Evolutionary conservation across 1,140 invertebrate species (phyloP).

Genomic region (Pantala flavescens): DNA sequence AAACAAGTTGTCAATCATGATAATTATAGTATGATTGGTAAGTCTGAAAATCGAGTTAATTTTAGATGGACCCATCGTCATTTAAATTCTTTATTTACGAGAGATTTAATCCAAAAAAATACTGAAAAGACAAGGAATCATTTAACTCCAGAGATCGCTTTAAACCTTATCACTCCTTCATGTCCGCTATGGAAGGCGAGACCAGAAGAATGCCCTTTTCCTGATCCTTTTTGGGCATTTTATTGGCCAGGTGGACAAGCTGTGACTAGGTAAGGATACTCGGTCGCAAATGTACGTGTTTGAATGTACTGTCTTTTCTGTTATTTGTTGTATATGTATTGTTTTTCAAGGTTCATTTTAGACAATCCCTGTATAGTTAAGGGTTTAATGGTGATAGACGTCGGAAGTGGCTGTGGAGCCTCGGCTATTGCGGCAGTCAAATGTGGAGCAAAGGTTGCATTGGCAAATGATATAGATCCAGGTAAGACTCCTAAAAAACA

Average conservation of each 20-base stretch:
- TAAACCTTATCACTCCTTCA: constrained; percentile 41
- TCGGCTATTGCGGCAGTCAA: constrained; percentile 34
- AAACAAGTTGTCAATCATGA: too few relatives aligned
- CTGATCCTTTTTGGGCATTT: constrained; percentile 45
- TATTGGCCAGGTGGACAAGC: constrained; percentile 51
- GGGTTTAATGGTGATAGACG: constrained; percentile 30
- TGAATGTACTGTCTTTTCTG: background rate
- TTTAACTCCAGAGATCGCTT: constrained; percentile 42
- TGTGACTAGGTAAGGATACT: constrained; percentile 33
- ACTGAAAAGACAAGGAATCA: constrained; percentile 36
- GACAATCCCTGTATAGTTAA: constrained; percentile 32
- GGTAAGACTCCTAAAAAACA: constrained; percentile 27
- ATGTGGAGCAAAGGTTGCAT: constrained; percentile 29
- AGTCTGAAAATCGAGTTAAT: too few relatives aligned
- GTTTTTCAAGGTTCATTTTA: constrained; percentile 37
- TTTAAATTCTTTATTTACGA: too few relatives aligned
- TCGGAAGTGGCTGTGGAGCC: constrained; percentile 37
- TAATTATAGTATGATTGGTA: too few relatives aligned
- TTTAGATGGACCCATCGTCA: too few relatives aligned
- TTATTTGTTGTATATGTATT: constrained; percentile 8
- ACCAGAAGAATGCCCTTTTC: constrained; percentile 29
- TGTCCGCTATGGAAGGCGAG: constrained; percentile 39
- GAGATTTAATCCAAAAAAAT: background rate
- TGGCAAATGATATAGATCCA: constrained; percentile 42
- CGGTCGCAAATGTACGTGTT: background rate